These are phyloP conservation scores for Crossocerus cetratus DNA, from an alignment of 2,888 invertebrate species.

Conservation along the genomic window DNA sequence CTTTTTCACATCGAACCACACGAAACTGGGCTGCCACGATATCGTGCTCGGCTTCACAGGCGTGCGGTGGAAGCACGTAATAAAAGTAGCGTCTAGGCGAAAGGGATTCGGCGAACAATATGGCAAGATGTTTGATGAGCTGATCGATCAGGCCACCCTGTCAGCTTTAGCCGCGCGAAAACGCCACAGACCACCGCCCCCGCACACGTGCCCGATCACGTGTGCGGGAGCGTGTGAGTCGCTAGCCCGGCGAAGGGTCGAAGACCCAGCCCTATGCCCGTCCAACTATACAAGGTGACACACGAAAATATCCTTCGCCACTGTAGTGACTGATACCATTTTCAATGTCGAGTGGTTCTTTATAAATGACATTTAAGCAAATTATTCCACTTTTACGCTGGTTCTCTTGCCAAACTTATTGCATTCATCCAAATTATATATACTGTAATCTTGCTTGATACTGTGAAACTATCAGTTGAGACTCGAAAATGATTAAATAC, in stretches of 20 bases:
- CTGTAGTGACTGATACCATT: no score
- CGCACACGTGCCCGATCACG: slow-evolving; percentile 13
- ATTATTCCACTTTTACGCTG: no score
- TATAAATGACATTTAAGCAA: no score
- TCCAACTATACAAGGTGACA: not conserved
- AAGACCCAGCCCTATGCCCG: slow-evolving; percentile 5
- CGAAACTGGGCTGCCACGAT: slow-evolving; percentile 30
- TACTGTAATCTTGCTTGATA: no score
- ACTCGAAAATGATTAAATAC: no score
- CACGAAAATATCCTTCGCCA: no score
- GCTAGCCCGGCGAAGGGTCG: not conserved
- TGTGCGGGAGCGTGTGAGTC: slow-evolving; percentile 2
- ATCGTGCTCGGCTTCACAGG: slow-evolving; percentile 49
- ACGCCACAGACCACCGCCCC: not conserved
- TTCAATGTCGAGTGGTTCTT: no score
- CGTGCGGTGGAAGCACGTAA: slow-evolving; percentile 58
- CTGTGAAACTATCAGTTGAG: no score
- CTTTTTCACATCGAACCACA: slow-evolving; percentile 2
- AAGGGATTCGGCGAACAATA: slow-evolving; percentile 57
- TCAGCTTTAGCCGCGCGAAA: slow-evolving; percentile 27
- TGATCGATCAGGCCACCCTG: slow-evolving; percentile 60
- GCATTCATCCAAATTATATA: no score
- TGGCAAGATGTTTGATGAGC: slow-evolving; percentile 64
- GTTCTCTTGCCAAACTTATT: no score
- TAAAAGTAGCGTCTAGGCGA: slow-evolving; percentile 46